Percentiles rank a stretch among this genome's conserved stretches.
Evolutionary conservation across 2,797 vertebrate genomes (phyloP).

Genomic region (Poecilia velifera): DNA sequence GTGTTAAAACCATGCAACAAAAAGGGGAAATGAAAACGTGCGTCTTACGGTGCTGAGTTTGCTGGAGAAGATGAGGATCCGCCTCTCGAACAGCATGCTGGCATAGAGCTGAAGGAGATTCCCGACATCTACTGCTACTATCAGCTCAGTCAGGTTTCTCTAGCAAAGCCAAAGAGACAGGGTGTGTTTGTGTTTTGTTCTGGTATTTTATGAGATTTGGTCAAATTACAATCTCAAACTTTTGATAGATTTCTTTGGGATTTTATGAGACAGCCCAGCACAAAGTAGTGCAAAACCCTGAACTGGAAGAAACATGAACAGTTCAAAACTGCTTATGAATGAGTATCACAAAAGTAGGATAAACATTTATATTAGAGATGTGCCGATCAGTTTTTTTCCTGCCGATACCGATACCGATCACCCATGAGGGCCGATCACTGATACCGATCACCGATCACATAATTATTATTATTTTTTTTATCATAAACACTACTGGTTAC

Average conservation of each 20-base stretch:
- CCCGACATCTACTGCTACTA: slow-evolving; percentile 87
- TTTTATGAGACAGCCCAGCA: not conserved
- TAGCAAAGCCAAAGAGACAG: slow-evolving; percentile 57
- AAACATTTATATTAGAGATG: not conserved
- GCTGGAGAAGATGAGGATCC: slow-evolving; percentile 87
- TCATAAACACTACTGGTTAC: too few species aligned
- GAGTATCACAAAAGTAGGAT: not conserved
- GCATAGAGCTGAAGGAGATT: slow-evolving; percentile 89
- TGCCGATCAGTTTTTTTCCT: too few species aligned
- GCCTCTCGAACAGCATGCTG: slow-evolving; percentile 90
- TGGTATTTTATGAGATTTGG: not conserved
- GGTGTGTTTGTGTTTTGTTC: not conserved
- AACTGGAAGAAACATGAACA: not conserved
- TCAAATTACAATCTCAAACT: not conserved
- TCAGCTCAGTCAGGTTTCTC: slow-evolving; percentile 92
- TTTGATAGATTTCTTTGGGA: not conserved
- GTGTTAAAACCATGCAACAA: not conserved
- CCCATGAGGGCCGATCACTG: too few species aligned
- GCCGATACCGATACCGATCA: too few species aligned
- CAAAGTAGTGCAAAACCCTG: not conserved
- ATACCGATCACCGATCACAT: too few species aligned
- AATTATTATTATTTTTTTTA: too few species aligned
- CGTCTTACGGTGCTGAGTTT: slow-evolving; percentile 91
- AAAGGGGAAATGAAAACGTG: not conserved
- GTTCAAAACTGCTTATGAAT: not conserved